Evolutionary conservation across 2,113 vertebrate genomes (phyloP).

Genomic region (Rhynchomys soricoides): DNA sequence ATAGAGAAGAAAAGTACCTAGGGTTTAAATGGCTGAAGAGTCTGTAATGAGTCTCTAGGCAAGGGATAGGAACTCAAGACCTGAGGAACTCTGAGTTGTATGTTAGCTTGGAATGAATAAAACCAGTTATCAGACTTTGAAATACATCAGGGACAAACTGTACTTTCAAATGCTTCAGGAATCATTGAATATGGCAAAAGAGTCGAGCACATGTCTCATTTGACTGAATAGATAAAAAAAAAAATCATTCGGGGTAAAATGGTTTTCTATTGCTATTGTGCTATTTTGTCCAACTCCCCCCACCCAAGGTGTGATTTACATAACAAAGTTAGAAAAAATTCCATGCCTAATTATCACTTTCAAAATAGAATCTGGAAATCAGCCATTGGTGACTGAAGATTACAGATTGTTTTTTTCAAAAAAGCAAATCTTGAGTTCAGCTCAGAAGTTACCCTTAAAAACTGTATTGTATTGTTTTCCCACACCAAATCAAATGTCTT

Average conservation of each 20-base stretch:
- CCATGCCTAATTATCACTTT: conserved; percentile 81
- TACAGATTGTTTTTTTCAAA: conserved; percentile 75
- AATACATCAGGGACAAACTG: neutral
- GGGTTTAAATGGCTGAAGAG: conserved; percentile 16
- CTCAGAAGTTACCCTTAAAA: conserved; percentile 74
- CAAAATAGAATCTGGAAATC: conserved; percentile 82
- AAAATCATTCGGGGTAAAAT: conserved; percentile 70
- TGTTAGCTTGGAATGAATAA: conserved; percentile 46
- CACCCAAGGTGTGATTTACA: conserved; percentile 81
- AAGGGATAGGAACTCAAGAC: conserved; percentile 12
- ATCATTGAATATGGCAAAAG: conserved; percentile 49
- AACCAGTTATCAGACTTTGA: conserved; percentile 39
- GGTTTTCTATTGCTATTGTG: conserved; percentile 76
- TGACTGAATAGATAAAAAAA: conserved; percentile 62
- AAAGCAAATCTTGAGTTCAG: conserved; percentile 79
- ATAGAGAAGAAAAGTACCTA: conserved; percentile 39
- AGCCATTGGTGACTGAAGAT: conserved; percentile 81
- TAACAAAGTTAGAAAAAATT: conserved; percentile 81
- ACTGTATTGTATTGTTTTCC: conserved; percentile 72
- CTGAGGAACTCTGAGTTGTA: conserved; percentile 47
- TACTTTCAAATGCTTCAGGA: conserved; percentile 60
- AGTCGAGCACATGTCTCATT: conserved; percentile 44
- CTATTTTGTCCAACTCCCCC: conserved; percentile 72
- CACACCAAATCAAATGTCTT: conserved; percentile 70
- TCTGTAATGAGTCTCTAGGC: conserved; percentile 36